Evolutionary conservation across 2,888 invertebrate genomes (phyloP), one percentile per base, ranked within the genome.

Genomic region (Erynnis tages): DNA sequence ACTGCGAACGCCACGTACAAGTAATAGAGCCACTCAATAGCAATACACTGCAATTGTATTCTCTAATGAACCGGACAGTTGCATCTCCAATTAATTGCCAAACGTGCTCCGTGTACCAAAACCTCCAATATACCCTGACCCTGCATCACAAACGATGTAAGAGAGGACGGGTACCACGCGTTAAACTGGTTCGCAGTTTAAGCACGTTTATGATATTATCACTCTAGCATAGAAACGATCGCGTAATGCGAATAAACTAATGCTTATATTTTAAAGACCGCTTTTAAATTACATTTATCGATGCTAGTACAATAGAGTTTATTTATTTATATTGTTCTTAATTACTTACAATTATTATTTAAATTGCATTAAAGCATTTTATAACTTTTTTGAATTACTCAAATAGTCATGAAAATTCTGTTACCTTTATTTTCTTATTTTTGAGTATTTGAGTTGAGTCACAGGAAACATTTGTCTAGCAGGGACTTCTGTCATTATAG

Each of bases 31-130:
- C 67, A 72, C 69, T 70, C 68, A 72, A 78, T 70, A 55, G 58
- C 53, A 66, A 65, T 71, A 69, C 65, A 66, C 66, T 66, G 67
- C 68, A 73, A 79, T 78, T 78, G 76, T 74, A 67, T 71, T 67
- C 75, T 70, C 75, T 81, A 84, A 83, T 82, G 80, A 83, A 81
- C 75, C 66, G 67, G 63, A 65, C 71, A 63, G 69, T 67, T 58
- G 66, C 70, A 65, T 67, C 67, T 74, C 68, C 72, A 80, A 82
- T 82, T 84, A 82, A 83, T 82, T 78, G 79, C 71, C 72, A 75
- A 73, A 82, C 82, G 84, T 84, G 83, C 76, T 62, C 57, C 45
- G 81, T 60, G 66, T 79, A 66, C 59, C 69, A 76, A 80, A 57
- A 54, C 53, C 61, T 65, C 78, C 71, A 79, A 58, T 62, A 50